A percentile compares a stretch with the other conserved stretches of the same genome.
Evolutionary conservation across 2,888 invertebrate genomes (phyloP).

Genomic region (Chirona hameri): DNA sequence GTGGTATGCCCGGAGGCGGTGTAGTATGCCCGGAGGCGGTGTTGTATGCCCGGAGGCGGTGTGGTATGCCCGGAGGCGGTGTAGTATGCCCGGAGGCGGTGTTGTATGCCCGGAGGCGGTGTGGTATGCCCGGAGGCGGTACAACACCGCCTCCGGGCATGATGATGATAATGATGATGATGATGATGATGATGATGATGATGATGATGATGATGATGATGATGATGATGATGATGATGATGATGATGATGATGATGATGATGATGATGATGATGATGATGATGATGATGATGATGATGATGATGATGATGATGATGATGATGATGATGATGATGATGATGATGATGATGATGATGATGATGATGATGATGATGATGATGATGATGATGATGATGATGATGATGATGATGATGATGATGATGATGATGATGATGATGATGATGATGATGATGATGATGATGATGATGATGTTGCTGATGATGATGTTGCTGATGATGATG

Average conservation of each 20-base stretch:
- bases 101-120: too few relatives aligned
- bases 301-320: slow-evolving; percentile 22
- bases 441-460: too few relatives aligned
- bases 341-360: slow-evolving; percentile 5
- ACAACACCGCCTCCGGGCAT: too few relatives aligned
- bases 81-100: too few relatives aligned
- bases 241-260: slow-evolving; percentile 22
- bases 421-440: slow-evolving; percentile 22
- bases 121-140: too few relatives aligned
- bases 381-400: slow-evolving; percentile 22
- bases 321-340: slow-evolving; percentile 22
- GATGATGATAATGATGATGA: slow-evolving; percentile 22
- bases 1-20: too few relatives aligned
- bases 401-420: slow-evolving; percentile 22
- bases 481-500: too few relatives aligned
- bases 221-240: slow-evolving; percentile 22
- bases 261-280: slow-evolving; percentile 22
- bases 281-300: slow-evolving; percentile 22
- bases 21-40: too few relatives aligned
- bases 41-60: too few relatives aligned
- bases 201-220: slow-evolving; percentile 22
- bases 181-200: slow-evolving; percentile 22
- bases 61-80: too few relatives aligned
- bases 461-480: too few relatives aligned
- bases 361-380: slow-evolving; percentile 11